Base-by-base conservation (phyloP, 1,140 invertebrate species). In the Polypedilum vanderplanki region DNA sequence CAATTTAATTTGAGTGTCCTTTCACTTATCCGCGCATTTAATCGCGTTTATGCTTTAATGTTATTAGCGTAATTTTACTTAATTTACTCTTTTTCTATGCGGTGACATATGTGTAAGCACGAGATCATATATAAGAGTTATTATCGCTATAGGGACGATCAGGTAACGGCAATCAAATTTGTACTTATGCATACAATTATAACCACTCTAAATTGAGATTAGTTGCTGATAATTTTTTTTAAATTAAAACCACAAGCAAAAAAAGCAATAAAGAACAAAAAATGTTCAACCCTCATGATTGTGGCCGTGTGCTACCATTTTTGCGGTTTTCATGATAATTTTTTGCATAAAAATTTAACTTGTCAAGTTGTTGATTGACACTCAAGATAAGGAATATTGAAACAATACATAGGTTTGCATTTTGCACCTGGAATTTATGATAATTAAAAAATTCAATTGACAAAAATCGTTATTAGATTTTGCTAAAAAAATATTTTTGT, bases 231-330 rank as follows among this genome's bases (percentile, higher is more conserved):
- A 57, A 57, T 57, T 57, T 57, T 57, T n/a, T n/a, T 57, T 15
- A n/a, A 57, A 15, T n/a, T 46, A 8, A 46, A 46, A 46, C 8
- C 15, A 12, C 15, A n/a, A 57, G 46, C 15, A 4, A 57, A 4
- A 57, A 57, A 57, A 12, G 12, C 7, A 8, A 57, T n/a, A 57
- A 57, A 57, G n/a, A n/a, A 57, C 46, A 12, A 57, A 57, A n/a
- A 57, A 57, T 1, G 1, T 33, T 33, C 46, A 57, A 57, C 46
- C 46, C 46, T 57, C 46, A 57, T 57, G 10, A 57, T 15, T 57
- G 12, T 57, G n/a, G 46, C 46, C 46, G 46, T 57, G 46, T 57
- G 46, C 46, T 57, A 57, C 46, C 46, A 57, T 57, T 57, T 57
- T 57, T 57, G 46, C 46, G 46, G 46, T 57, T 57, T 12, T 15